Evolutionary conservation across 2,113 vertebrate genomes (phyloP).

Genomic region (Daubentonia madagascariensis): DNA sequence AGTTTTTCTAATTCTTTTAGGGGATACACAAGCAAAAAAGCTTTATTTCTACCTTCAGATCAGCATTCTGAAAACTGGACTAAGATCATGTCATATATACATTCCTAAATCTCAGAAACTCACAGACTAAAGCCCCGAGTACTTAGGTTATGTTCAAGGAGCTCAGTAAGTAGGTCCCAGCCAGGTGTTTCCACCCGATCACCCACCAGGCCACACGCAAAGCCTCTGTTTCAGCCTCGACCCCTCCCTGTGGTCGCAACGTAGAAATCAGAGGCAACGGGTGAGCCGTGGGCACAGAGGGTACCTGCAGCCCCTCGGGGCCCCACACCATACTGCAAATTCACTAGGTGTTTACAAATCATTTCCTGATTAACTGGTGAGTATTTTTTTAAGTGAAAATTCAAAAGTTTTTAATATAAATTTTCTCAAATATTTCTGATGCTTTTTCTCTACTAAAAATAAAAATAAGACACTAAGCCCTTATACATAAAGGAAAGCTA

Average conservation of each 20-base stretch:
- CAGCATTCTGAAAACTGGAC: neutral
- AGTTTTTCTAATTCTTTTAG: neutral
- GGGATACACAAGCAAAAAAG: neutral
- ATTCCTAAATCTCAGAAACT: neutral
- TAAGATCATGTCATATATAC: neutral
- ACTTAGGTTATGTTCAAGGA: neutral
- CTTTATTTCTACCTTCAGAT: neutral
- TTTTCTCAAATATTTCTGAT: slow-evolving; percentile 41
- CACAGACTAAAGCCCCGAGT: neutral
- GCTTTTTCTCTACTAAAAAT: neutral
- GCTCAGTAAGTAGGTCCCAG: neutral
- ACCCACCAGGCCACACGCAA: neutral
- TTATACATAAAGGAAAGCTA: neutral
- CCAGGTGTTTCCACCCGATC: neutral
- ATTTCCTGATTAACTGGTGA: neutral
- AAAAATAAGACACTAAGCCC: neutral
- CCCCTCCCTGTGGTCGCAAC: neutral
- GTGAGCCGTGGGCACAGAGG: neutral
- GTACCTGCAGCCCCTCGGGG: neutral
- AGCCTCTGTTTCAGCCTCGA: neutral
- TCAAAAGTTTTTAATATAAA: neutral
- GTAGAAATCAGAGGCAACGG: neutral
- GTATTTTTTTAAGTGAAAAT: slow-evolving; percentile 9
- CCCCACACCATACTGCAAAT: neutral
- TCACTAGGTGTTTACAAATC: neutral